Evolutionary conservation across 2,113 vertebrate genomes (phyloP).

Genomic region (Lonchura striata): DNA sequence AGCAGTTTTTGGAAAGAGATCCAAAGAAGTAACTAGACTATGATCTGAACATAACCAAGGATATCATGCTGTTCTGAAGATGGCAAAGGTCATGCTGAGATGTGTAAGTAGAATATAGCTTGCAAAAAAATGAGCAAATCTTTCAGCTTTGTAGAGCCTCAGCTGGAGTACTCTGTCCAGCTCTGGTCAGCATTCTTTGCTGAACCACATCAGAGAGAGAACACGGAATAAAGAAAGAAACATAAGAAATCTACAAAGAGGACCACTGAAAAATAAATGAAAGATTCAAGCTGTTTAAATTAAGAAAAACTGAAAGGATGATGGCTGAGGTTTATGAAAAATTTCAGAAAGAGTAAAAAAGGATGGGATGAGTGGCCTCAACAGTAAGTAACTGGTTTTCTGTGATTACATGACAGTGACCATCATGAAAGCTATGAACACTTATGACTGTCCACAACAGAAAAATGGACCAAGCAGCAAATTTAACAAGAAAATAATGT

Average conservation of each 20-base stretch:
- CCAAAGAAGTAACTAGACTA: background rate
- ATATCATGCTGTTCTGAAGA: slow-evolving; percentile 25
- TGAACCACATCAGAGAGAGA: background rate
- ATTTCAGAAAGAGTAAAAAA: background rate
- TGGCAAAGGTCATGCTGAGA: background rate
- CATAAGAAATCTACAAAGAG: background rate
- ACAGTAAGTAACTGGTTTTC: background rate
- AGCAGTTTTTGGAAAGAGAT: slow-evolving; percentile 14
- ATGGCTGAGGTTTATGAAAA: background rate
- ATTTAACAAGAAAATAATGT: background rate
- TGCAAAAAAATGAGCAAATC: background rate
- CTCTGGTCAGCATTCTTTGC: background rate
- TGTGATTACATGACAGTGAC: background rate
- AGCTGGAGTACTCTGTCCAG: background rate
- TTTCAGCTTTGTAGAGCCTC: slow-evolving; percentile 5
- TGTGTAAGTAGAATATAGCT: background rate
- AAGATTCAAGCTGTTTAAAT: background rate
- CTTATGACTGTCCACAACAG: background rate
- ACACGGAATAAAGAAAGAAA: background rate
- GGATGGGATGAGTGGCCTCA: background rate
- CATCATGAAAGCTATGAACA: background rate
- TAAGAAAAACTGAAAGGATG: background rate
- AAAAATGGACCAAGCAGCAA: background rate
- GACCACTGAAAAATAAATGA: background rate
- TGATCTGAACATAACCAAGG: slow-evolving; percentile 15